A percentile compares a stretch with the other conserved stretches of the same genome.
Evolutionary conservation across 2,113 vertebrate species (phyloP).

Genomic region (Agapornis roseicollis): DNA sequence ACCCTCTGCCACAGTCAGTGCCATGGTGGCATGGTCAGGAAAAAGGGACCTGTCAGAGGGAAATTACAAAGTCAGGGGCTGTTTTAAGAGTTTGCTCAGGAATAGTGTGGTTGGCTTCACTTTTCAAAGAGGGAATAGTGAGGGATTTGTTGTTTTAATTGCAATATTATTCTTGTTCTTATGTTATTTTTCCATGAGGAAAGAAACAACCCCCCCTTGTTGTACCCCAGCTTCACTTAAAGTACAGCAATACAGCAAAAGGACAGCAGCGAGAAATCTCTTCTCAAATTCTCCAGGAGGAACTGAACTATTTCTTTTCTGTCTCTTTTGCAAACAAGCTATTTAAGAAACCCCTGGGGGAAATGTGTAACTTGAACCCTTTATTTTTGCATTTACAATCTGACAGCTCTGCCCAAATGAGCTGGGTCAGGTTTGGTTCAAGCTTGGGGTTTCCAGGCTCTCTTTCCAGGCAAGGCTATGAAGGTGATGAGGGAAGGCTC

Average conservation of each 20-base stretch:
- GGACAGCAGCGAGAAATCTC: neutral
- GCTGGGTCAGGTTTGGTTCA: neutral
- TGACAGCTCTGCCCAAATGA: neutral
- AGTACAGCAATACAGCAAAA: neutral
- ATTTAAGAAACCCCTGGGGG: neutral
- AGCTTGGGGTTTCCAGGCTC: neutral
- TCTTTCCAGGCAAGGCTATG: neutral
- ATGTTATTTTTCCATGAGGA: neutral
- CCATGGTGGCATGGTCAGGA: accelerated
- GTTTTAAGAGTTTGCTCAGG: neutral
- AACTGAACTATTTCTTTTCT: neutral
- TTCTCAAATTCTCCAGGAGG: neutral
- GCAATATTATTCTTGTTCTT: neutral
- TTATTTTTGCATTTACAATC: neutral
- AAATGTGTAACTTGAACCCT: neutral
- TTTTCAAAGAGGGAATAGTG: neutral
- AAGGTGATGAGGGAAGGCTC: neutral
- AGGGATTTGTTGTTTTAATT: neutral
- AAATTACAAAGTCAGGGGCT: neutral
- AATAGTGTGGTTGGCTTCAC: neutral
- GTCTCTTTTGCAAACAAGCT: neutral
- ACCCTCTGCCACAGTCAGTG: neutral
- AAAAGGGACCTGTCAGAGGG: neutral
- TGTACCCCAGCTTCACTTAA: neutral
- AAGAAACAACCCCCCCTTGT: neutral